A percentile compares a stretch with the other conserved stretches of the same genome.
Evolutionary conservation across 2,797 vertebrate species (phyloP).

Genomic region (Eulemur albifrons): DNA sequence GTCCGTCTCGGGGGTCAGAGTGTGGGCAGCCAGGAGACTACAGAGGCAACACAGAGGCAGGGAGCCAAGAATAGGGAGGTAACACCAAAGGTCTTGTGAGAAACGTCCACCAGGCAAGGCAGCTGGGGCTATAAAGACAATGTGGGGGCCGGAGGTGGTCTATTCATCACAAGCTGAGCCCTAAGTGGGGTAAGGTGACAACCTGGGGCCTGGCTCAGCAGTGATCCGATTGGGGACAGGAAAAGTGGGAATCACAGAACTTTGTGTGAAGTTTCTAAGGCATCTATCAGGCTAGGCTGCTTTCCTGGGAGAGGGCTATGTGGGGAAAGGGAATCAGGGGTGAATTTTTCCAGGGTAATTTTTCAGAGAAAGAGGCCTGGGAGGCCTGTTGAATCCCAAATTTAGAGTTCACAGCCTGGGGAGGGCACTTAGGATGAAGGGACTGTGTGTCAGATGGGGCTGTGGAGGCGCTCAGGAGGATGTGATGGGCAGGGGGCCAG

Average conservation of each 20-base stretch:
- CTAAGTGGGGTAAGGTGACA: background rate
- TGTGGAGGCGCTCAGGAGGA: background rate
- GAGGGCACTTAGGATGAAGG: background rate
- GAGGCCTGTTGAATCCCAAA: background rate
- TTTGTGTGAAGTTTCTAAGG: slow-evolving; percentile 4
- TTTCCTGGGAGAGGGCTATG: background rate
- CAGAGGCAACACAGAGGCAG: background rate
- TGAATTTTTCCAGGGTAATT: background rate
- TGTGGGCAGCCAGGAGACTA: background rate
- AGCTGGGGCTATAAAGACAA: background rate
- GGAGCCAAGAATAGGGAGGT: background rate
- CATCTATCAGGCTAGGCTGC: background rate
- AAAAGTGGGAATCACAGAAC: background rate
- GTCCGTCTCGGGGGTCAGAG: background rate
- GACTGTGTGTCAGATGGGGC: background rate
- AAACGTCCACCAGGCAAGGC: background rate
- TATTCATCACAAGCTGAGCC: background rate
- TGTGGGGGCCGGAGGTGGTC: accelerated
- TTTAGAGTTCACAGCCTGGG: background rate
- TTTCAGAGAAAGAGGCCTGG: background rate
- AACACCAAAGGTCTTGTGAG: background rate
- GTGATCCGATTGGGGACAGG: background rate
- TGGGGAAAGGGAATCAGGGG: background rate
- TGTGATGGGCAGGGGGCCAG: background rate
- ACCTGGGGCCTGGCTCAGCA: background rate